Base-by-base conservation (phyloP, 2,797 vertebrate genomes). In the Schizopygopsis pylzovi region DNA sequence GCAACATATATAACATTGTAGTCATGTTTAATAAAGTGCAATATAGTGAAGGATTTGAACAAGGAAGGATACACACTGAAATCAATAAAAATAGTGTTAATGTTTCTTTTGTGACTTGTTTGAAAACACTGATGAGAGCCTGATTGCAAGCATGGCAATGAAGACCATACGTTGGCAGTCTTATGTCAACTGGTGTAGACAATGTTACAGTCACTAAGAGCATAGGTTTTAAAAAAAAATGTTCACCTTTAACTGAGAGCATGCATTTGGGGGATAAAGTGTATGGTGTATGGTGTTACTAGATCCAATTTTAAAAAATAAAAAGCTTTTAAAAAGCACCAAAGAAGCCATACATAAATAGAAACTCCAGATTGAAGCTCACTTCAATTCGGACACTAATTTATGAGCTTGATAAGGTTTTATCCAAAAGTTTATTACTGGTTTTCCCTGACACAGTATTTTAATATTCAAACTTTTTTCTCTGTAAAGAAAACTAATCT, bases 21-120 rank as follows among this genome's bases (percentile, higher is more conserved):
- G 7, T 71, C 52, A 11, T 6, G 73, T 83, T 28, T 77, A 39
- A n/a, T 75, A 4, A 84, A 86, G 33, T 65, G 25, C 79, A 70
- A 77, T 77, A 82, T 47, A 61, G 43, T 49, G 5, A 43, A 43
- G 11, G 5, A n/a, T 43, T 22, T 43, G 39, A 71, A n/a, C 20
- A 43, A 71, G 39, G 22, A 71, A 10, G 0, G 8, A 68, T 20
- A 39, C 1, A 20, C 10, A 43, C 4, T 6, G 10, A 43, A n/a
- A 71, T 39, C 39, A 43, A 7, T 3, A 49, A 1, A 70, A 70
- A 41, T 5, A 22, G 18, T 11, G 13, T 16, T 47, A 49, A 18
- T 49, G 25, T 73, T 49, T 47, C 8, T 4, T 16, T 67, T 67
- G 28, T 67, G 63, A 18, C 12, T 37, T 4, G 2, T 37, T 67